Evolutionary conservation across 2,797 vertebrate species (phyloP).

Genomic region (Ctenosaura bakeri): DNA sequence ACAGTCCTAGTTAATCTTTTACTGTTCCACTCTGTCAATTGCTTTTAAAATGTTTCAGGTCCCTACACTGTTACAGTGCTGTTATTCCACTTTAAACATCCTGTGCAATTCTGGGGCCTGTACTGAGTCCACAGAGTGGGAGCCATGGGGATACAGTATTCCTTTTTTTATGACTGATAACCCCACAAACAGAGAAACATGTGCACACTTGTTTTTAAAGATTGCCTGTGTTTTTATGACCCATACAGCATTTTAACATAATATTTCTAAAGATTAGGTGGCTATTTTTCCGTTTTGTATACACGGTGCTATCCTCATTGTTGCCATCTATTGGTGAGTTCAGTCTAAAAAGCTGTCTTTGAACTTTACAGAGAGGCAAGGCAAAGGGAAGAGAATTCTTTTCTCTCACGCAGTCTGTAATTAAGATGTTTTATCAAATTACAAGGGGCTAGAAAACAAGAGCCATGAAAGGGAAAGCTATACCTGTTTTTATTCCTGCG

Average conservation of each 20-base stretch:
- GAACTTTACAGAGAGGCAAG: constrained; percentile 5
- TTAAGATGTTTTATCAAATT: constrained; percentile 24
- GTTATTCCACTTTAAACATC: no score
- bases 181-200: no score
- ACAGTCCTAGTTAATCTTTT: no score
- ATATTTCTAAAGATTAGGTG: background rate
- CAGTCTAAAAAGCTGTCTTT: background rate
- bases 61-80: no score
- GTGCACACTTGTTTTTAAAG: background rate
- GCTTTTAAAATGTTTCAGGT: no score
- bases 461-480: background rate
- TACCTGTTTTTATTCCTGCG: constrained; percentile 6
- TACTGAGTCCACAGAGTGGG: no score
- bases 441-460: background rate
- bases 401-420: background rate
- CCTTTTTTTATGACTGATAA: background rate
- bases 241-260: background rate
- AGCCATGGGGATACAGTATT: background rate
- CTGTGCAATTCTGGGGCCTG: no score
- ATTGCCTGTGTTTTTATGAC: background rate
- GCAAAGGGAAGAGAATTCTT: background rate
- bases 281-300: background rate
- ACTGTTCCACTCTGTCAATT: no score
- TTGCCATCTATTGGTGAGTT: background rate
- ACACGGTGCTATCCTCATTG: background rate